Base-by-base conservation (phyloP, 2,888 invertebrate genomes). In the Lasius platythorax region DNA sequence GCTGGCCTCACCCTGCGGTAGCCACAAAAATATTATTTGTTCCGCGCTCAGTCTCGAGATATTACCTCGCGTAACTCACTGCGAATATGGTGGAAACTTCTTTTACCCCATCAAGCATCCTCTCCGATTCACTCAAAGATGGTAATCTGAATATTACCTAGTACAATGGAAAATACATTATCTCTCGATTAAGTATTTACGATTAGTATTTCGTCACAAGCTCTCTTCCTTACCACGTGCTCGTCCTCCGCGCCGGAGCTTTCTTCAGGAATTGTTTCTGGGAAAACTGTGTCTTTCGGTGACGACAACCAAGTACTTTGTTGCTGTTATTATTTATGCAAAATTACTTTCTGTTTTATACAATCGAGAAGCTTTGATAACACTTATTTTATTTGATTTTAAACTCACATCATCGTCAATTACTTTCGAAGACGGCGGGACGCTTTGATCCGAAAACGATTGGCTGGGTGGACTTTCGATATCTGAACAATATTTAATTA, bases 241-340 rank as follows among this genome's bases (percentile, higher is more conserved):
- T 98, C 98, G 93, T 98, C 98, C 95, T 98, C 98, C 79, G 98
- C 97, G 92, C 98, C 98, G 4, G 98, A 98, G 93, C 98, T 98
- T 95, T 98, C 98, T 95, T 98, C 98, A 0, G 98, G 98, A 91
- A 98, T 98, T 9, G 98, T 98, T 96, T 98, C 98, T 12, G 98
- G 98, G 93, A 98, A 98, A 83, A 97, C 97, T 23, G 97, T 98
- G 87, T 98, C 98, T 94, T 98, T 98, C 5, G 98, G 98, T 12
- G 98, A 98, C 4, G 98, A 97, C 18, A 98, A 96, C 98, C 98
- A 98, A 46, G 96, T 96, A 23, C 96, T 96, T 96, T 97, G 78
- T 1, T 28, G 58, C 76, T 40, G 53, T 43, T 40, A 63, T 33
- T 15, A 50, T 72, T 58, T 37, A 28, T 64, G 3, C 43, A 33